These are phyloP conservation scores for Bellardia pandia DNA, from an alignment of 2,888 invertebrate species.

Conservation along the genomic window DNA sequence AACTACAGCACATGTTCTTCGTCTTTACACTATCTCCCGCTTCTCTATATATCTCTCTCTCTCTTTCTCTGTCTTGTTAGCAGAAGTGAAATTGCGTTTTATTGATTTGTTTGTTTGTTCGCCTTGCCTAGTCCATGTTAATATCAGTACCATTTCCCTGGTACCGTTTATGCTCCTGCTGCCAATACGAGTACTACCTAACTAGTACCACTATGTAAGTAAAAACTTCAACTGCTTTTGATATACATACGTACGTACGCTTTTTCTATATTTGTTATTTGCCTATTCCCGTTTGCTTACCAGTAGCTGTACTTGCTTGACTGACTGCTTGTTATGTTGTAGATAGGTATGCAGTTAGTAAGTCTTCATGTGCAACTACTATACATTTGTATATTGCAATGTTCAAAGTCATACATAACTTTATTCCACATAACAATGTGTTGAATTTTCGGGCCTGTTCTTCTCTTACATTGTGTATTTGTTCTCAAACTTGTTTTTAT, in stretches of 20 bases:
- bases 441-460: conserved; percentile 8
- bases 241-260: not conserved
- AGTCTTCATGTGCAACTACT: not conserved
- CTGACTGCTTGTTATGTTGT: not conserved
- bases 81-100: conserved; percentile 50
- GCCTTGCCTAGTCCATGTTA: conserved; percentile 2
- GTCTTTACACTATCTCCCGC: not conserved
- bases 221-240: conserved; percentile 13
- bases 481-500: conserved; percentile 21
- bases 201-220: not conserved
- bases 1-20: conserved; percentile 24
- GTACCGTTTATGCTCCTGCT: conserved; percentile 9
- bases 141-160: not conserved
- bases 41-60: not conserved
- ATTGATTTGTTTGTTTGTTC: conserved; percentile 43
- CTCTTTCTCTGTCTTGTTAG: not conserved
- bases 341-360: not conserved
- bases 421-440: conserved; percentile 31
- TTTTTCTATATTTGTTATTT: conserved; percentile 44
- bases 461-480: not conserved
- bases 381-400: conserved; percentile 29
- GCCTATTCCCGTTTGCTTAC: conserved; percentile 33
- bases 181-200: not conserved
- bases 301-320: conserved; percentile 17
- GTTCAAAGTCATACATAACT: conserved; percentile 40